Conservation (phyloP, 2,797 vertebrate species). For the Gambelia wislizenii region DNA sequence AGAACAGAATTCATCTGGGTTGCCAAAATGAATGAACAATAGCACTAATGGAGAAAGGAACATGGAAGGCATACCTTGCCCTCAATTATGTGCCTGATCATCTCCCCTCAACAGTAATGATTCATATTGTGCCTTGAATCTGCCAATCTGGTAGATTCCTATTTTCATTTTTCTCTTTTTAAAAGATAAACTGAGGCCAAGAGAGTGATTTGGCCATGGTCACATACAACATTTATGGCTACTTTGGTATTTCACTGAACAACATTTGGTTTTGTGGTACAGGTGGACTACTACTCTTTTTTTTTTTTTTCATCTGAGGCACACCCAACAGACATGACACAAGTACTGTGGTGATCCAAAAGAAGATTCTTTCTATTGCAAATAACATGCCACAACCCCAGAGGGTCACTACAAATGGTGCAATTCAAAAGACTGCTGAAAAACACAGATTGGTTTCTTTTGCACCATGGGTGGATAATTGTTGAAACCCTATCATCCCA, state of each 20-base stretch:
- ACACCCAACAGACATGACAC: background rate
- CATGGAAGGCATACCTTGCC: background rate
- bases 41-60: background rate
- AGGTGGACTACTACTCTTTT: background rate
- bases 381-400: background rate
- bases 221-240: constrained; percentile 10
- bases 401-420: background rate
- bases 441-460: background rate
- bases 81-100: background rate
- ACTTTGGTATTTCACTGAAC: background rate
- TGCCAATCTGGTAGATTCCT: background rate
- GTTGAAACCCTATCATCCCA: too few species aligned
- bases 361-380: background rate
- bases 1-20: background rate
- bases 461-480: background rate
- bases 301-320: too few species aligned
- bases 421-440: background rate
- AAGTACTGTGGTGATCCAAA: background rate
- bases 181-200: background rate
- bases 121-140: background rate
- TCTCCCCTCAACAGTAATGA: background rate
- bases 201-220: background rate
- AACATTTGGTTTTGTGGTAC: background rate
- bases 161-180: background rate
- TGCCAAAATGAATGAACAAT: background rate